These are phyloP conservation scores for Amblyraja radiata DNA, from an alignment of 2,797 vertebrate species.

Conservation along the genomic window DNA sequence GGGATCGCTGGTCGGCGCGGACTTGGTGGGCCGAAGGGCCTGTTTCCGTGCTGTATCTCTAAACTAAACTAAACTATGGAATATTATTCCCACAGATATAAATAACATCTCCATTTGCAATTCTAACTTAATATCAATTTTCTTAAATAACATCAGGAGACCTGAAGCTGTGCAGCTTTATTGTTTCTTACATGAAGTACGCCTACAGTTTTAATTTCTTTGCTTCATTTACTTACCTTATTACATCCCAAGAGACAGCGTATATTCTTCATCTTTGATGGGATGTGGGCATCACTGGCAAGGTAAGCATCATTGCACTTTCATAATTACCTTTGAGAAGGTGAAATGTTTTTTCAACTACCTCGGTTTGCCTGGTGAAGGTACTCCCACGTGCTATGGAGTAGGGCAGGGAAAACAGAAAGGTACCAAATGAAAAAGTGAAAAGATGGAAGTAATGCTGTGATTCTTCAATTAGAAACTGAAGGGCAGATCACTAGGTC, in stretches of 20 bases:
- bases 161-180: background rate
- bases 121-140: background rate
- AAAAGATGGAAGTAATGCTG: background rate
- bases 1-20: too few relatives aligned
- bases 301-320: too few relatives aligned
- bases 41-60: too few relatives aligned
- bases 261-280: background rate
- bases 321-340: too few relatives aligned
- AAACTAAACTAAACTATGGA: too few relatives aligned
- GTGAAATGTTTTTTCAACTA: too few relatives aligned
- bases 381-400: too few relatives aligned
- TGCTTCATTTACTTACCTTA: background rate
- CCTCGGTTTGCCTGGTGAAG: too few relatives aligned
- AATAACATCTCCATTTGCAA: background rate
- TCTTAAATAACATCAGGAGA: background rate
- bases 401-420: background rate
- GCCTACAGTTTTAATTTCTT: background rate
- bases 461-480: background rate
- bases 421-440: background rate
- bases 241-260: background rate
- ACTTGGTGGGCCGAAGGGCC: too few relatives aligned
- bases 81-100: background rate
- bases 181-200: background rate
- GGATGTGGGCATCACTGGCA: too few relatives aligned
- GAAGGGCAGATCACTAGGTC: background rate